Base-by-base conservation (phyloP, 1,140 invertebrate species). In the Penaeus chinensis region DNA sequence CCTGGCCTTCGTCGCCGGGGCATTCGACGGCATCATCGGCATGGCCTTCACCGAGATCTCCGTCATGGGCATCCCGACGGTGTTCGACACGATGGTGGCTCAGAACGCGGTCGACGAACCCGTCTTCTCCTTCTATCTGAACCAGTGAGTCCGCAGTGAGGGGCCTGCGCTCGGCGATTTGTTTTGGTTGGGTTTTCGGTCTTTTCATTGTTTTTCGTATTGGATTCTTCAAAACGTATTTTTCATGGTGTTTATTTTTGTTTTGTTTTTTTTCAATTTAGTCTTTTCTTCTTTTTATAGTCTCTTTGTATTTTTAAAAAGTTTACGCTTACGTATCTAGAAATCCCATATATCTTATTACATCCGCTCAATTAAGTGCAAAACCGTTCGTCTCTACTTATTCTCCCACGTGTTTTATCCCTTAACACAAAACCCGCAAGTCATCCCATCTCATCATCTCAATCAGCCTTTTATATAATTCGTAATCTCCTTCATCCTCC, bases 121-220 rank as follows among this genome's bases (percentile, higher is more conserved):
- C 5, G 91, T 96, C 37, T 96, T 96, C 91, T 94, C 95, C 1
- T 94, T 96, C 90, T 96, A 94, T 91, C 93, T 96, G 69, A 95
- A 94, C 90, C 92, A 93, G 94, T 94, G 91, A 90, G 85, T 85
- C 32, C 32, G 32, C 2, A 32, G 32, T 32, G 32, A 84, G 65
- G 79, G 87, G 37, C 87, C 82, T 90, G 69, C 11, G 18, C 19
- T 4, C 13, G 20, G 83, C 0, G 2, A 0, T 13, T 5, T 54
- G 16, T 22, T 8, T 20, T 62, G 1, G 42, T n/a, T 63, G 42
- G 11, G 8, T 18, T 42, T 13, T 4, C 4, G 2, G 13, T 71
- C 10, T n/a, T 71, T 18, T 71, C 1, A 24, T 71, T n/a, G 13
- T 71, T n/a, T 10, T 66, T 66, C n/a, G n/a, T n/a, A n/a, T n/a